Evolutionary conservation across 2,888 invertebrate species (phyloP).

Genomic region (Elysia crispata): DNA sequence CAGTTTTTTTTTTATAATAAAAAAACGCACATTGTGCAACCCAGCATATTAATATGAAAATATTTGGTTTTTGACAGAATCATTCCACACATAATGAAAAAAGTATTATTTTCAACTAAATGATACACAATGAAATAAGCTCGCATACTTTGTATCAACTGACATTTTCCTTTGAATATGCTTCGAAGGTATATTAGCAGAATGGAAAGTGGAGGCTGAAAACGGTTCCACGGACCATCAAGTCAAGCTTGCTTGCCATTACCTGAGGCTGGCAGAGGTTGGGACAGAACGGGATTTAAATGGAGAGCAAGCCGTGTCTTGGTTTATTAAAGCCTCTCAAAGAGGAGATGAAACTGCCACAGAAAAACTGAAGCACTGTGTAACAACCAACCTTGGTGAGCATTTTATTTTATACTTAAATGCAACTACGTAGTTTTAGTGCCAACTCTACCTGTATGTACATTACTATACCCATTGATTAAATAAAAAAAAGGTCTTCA

Average conservation of each 20-base stretch:
- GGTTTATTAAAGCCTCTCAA: conserved; percentile 94
- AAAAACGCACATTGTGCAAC: no score
- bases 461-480: not conserved
- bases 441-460: no score
- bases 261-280: conserved; percentile 65
- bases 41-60: no score
- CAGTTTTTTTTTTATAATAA: no score
- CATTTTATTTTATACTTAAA: no score
- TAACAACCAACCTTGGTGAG: conserved; percentile 55
- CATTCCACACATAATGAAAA: no score
- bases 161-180: no score
- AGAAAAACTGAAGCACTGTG: conserved; percentile 81
- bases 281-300: conserved; percentile 79
- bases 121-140: no score
- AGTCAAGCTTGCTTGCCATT: conserved; percentile 63
- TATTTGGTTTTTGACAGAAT: no score
- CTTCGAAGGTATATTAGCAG: conserved; percentile 26
- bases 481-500: not conserved
- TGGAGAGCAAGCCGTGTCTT: conserved; percentile 89
- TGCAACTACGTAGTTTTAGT: no score
- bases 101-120: no score
- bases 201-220: conserved; percentile 59
- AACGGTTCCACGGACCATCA: conserved; percentile 66
- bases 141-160: no score
- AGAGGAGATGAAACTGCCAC: conserved; percentile 94